A percentile compares a stretch with the other conserved stretches of the same genome.
Evolutionary conservation across 2,888 invertebrate genomes (phyloP).

Genomic region (Drosophila putrida): DNA sequence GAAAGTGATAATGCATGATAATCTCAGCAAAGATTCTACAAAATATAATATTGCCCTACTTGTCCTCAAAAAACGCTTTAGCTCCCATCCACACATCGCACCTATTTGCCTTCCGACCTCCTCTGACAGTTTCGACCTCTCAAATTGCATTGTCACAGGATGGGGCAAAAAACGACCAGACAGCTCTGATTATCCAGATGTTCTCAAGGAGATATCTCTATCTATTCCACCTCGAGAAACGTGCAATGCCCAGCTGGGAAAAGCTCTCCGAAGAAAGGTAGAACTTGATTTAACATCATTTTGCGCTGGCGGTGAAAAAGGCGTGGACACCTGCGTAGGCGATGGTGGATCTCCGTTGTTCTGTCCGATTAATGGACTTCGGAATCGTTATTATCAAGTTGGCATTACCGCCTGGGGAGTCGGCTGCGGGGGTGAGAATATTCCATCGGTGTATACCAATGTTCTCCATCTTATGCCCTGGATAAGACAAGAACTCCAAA

Average conservation of each 20-base stretch:
- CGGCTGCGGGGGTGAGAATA: slow-evolving; percentile 88
- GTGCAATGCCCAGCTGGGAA: slow-evolving; percentile 86
- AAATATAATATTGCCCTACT: slow-evolving; percentile 43
- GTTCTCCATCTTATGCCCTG: slow-evolving; percentile 85
- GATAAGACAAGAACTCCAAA: slow-evolving; percentile 8
- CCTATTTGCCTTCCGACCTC: slow-evolving; percentile 33
- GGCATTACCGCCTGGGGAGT: slow-evolving; percentile 94
- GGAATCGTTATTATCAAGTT: slow-evolving; percentile 70
- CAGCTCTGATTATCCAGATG: slow-evolving; percentile 86
- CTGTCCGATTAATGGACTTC: slow-evolving; percentile 87
- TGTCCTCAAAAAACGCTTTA: slow-evolving; percentile 15
- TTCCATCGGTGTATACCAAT: slow-evolving; percentile 91
- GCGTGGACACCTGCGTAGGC: slow-evolving; percentile 90
- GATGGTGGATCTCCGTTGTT: slow-evolving; percentile 92
- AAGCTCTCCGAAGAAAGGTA: slow-evolving; percentile 89
- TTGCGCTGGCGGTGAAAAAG: slow-evolving; percentile 91
- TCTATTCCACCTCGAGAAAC: slow-evolving; percentile 87
- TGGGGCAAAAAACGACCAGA: slow-evolving; percentile 75
- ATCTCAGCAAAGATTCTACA: fast-evolving
- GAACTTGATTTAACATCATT: slow-evolving; percentile 89
- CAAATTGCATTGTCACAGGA: slow-evolving; percentile 73
- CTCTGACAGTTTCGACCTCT: not conserved
- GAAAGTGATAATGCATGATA: slow-evolving; percentile 9
- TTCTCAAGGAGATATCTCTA: slow-evolving; percentile 89
- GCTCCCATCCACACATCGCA: slow-evolving; percentile 12